Conservation (phyloP, 2,888 invertebrate species). For the Electrophaes corylata region DNA sequence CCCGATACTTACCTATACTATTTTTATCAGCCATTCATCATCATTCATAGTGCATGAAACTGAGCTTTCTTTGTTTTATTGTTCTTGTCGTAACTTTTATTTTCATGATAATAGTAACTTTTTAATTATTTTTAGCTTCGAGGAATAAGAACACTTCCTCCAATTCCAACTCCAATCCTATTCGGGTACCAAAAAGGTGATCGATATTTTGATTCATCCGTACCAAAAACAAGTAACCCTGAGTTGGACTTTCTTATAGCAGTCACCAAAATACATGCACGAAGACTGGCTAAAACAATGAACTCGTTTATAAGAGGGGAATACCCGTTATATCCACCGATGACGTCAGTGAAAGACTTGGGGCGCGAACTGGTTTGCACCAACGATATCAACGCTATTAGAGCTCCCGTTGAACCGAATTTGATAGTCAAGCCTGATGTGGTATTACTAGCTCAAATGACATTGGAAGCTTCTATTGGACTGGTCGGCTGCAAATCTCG, state of each 20-base stretch:
- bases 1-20: too few relatives aligned
- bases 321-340: slow-evolving; percentile 64
- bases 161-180: slow-evolving; percentile 40
- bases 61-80: not conserved
- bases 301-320: slow-evolving; percentile 63
- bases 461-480: slow-evolving; percentile 66
- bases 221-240: slow-evolving; percentile 37
- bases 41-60: too few relatives aligned
- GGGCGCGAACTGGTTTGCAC: slow-evolving; percentile 62
- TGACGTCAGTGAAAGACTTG: slow-evolving; percentile 35
- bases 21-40: too few relatives aligned
- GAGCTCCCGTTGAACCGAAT: slow-evolving; percentile 45
- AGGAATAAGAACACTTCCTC: slow-evolving; percentile 46
- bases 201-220: slow-evolving; percentile 45
- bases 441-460: slow-evolving; percentile 69
- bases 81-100: too few relatives aligned
- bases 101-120: too few relatives aligned
- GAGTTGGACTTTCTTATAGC: slow-evolving; percentile 64
- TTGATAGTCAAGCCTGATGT: slow-evolving; percentile 54
- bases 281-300: slow-evolving; percentile 50
- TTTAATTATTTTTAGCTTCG: slow-evolving; percentile 53
- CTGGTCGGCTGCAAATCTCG: slow-evolving; percentile 65
- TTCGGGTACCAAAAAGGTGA: slow-evolving; percentile 65
- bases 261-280: slow-evolving; percentile 64
- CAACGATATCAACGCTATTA: slow-evolving; percentile 68